phyloP scores from a whole-genome alignment of 2,888 invertebrate genomes.

The Euclidia mi region DNA sequence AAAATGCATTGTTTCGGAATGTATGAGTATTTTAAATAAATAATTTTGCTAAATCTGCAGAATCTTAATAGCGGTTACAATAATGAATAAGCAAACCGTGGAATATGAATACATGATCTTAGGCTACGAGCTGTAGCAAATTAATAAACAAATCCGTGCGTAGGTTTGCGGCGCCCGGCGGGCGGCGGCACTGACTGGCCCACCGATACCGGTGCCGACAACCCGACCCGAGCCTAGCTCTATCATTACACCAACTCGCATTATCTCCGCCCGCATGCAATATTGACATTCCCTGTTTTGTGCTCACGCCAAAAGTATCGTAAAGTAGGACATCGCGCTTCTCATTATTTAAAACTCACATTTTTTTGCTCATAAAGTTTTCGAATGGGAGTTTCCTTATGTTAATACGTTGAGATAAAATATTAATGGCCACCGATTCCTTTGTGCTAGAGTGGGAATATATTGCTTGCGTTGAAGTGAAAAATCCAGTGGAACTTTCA shows the following conservation, averaged over 20 bases:
- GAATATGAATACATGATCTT: slow-evolving; percentile 46
- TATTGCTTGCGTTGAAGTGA: slow-evolving; percentile 38
- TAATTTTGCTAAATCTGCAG: too few species aligned
- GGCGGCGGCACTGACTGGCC: too few species aligned
- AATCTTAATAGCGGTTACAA: too few species aligned
- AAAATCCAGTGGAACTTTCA: slow-evolving; percentile 52
- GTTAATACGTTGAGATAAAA: slow-evolving; percentile 63
- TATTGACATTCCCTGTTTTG: slow-evolving; percentile 73
- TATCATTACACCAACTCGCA: slow-evolving; percentile 61
- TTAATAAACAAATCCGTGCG: slow-evolving; percentile 57
- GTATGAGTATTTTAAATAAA: too few species aligned
- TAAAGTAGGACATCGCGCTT: slow-evolving; percentile 63
- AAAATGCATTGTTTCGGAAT: too few species aligned
- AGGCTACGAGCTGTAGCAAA: slow-evolving; percentile 52
- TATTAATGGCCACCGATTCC: slow-evolving; percentile 61
- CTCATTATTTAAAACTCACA: slow-evolving; percentile 66
- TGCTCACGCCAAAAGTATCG: slow-evolving; percentile 61
- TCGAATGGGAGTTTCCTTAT: slow-evolving; percentile 57
- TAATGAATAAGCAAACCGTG: slow-evolving; percentile 15
- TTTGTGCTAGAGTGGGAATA: slow-evolving; percentile 43
- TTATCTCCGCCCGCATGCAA: slow-evolving; percentile 70
- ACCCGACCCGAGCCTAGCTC: slow-evolving; percentile 37
- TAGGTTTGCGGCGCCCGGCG: slow-evolving; percentile 16
- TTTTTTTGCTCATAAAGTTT: slow-evolving; percentile 66
- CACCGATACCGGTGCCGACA: too few species aligned